Base-by-base conservation (phyloP, 1,140 invertebrate species). In the Rhysida immarginata region DNA sequence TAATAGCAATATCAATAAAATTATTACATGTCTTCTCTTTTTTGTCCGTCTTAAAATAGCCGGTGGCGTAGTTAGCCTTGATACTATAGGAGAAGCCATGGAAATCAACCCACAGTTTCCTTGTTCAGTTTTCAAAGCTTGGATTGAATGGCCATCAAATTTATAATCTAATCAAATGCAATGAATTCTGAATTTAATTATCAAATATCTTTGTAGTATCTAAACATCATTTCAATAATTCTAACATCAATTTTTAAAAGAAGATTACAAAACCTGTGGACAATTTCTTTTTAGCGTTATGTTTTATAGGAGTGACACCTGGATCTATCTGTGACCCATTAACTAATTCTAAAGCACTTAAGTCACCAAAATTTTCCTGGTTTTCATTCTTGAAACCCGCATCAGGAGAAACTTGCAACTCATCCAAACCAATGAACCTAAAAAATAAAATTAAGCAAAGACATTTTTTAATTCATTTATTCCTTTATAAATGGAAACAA, bases 271-370 rank as follows among this genome's bases (percentile, higher is more conserved):
- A 41, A 41, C n/a, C n/a, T n/a, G n/a, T n/a, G n/a, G n/a, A n/a
- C n/a, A n/a, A n/a, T 48, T 48, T 18, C 45, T 23, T 23, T 8
- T 20, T 48, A 11, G 21, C 5, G 8, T 51, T 65, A 55, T 66
- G 69, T 58, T 69, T 70, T 49, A 68, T 65, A 14, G 65, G 68
- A 14, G 68, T 67, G 1, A 64, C 64, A 27, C 65, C 63, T 18
- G 63, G 61, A 18, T 58, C 58, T 1, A 59, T 52, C n/a, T 64
- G 59, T 18, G 65, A 60, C 16, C 66, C 69, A 46, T 57, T 59
- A 41, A 68, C 60, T 20, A 70, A 56, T 24, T 70, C 68, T 23
- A 67, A 59, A 2, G 67, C 62, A 21, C 63, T 62, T 25, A 70
- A 53, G 20, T 63, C 63, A 29, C 61, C 59, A 59, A 68, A 66